Conservation (phyloP, 1,140 invertebrate species). For the Dendroctonus valens region DNA sequence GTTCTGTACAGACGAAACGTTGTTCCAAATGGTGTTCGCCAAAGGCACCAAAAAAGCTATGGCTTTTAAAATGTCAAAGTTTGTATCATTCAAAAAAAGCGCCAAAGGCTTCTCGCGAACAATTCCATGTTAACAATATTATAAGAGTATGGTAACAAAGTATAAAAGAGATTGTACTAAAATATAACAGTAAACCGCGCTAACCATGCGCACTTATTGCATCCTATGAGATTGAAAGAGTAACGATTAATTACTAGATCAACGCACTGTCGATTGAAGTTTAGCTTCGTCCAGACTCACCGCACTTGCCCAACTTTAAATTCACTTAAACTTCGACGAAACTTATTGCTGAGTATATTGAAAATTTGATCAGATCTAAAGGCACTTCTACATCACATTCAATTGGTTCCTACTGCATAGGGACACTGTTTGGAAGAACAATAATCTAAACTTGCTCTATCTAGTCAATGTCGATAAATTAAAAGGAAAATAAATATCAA, state of each 20-base stretch:
- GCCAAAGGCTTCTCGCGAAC: conserved; percentile 25
- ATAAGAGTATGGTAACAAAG: conserved; percentile 34
- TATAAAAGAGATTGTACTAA: conserved; percentile 34
- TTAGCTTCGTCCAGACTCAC: background rate
- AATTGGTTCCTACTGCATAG: background rate
- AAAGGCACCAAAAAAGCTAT: conserved; percentile 29
- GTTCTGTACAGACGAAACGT: background rate
- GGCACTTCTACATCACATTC: conserved; percentile 1
- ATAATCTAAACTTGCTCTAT: background rate
- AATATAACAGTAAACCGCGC: conserved; percentile 16
- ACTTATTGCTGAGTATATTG: background rate
- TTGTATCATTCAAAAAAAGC: conserved; percentile 28
- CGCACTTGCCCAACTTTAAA: background rate
- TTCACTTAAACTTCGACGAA: background rate
- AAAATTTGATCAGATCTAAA: conserved; percentile 12
- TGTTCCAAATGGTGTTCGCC: background rate
- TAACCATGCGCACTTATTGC: background rate
- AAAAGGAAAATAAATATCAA: conserved; percentile 14
- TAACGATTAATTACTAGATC: background rate
- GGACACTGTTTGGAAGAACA: background rate
- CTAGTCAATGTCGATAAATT: background rate
- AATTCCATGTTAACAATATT: conserved; percentile 26
- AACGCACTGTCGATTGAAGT: conserved; percentile 1
- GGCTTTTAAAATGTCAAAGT: conserved; percentile 21
- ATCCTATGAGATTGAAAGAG: background rate